These are phyloP conservation scores for Odontomachus brunneus DNA, from an alignment of 1,140 invertebrate species.

Conservation along the genomic window DNA sequence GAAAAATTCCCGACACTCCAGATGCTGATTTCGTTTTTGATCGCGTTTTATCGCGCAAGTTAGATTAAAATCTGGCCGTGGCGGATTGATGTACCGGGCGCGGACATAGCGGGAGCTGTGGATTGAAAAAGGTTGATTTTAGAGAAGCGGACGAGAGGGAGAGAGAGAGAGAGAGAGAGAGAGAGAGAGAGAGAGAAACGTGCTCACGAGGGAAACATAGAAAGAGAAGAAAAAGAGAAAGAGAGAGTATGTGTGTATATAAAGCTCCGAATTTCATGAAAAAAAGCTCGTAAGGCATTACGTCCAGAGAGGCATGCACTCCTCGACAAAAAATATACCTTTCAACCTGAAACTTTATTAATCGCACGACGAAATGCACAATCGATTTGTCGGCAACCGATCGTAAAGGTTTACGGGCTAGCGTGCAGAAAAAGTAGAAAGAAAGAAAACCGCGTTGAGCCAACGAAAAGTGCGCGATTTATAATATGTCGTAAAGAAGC, in stretches of 20 bases:
- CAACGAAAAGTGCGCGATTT: slow-evolving; percentile 38
- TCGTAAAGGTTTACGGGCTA: slow-evolving; percentile 59
- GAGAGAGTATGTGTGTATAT: no score
- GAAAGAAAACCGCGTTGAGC: not conserved
- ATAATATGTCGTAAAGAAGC: slow-evolving; percentile 46
- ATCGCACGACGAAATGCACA: slow-evolving; percentile 50
- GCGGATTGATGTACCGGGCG: slow-evolving; percentile 11
- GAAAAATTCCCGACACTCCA: not conserved
- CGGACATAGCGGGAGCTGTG: not conserved
- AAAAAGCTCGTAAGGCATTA: slow-evolving; percentile 65
- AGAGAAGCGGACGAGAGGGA: not conserved
- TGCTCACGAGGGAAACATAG: slow-evolving; percentile 7
- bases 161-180: not conserved
- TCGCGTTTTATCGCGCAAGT: slow-evolving; percentile 69
- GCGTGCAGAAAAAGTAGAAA: slow-evolving; percentile 9
- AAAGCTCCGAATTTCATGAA: slow-evolving; percentile 66
- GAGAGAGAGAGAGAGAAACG: not conserved
- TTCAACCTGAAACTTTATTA: slow-evolving; percentile 64
- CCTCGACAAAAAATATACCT: slow-evolving; percentile 6
- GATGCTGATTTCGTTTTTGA: slow-evolving; percentile 63
- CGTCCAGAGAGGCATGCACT: not conserved
- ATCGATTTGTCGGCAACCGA: slow-evolving; percentile 42
- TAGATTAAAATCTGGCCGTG: slow-evolving; percentile 69
- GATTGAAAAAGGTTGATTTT: slow-evolving; percentile 13
- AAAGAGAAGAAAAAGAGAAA: no score